A percentile compares a stretch with the other conserved stretches of the same genome.
Conservation (phyloP, 1,140 invertebrate species). For the Zaprionus nigranus region DNA sequence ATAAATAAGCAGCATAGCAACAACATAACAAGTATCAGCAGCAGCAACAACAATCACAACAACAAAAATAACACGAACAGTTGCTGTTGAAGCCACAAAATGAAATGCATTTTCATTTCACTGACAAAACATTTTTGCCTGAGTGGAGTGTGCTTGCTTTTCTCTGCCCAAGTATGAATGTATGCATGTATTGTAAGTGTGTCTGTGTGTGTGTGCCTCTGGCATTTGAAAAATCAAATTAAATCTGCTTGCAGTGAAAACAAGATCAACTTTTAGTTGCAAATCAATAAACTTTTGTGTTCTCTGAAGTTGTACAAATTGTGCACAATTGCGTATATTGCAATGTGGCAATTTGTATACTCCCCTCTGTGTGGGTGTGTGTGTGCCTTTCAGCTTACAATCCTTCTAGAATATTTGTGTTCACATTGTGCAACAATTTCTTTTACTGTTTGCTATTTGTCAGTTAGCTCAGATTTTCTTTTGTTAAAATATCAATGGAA, state of each 20-base stretch:
- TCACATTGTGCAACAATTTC: background rate
- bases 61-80: background rate
- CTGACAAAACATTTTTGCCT: conserved; percentile 32
- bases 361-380: background rate
- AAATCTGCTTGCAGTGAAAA: conserved; percentile 48
- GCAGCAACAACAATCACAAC: background rate
- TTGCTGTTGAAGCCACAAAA: conserved; percentile 49
- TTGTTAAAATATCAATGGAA: background rate
- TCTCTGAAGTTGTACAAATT: conserved; percentile 18
- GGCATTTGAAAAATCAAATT: conserved; percentile 69
- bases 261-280: conserved; percentile 64
- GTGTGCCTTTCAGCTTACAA: background rate
- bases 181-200: conserved; percentile 10
- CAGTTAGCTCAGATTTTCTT: background rate
- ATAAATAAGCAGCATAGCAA: conserved; percentile 51
- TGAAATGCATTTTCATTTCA: conserved; percentile 53
- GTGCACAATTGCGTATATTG: conserved; percentile 60
- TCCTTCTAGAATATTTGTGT: background rate
- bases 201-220: conserved; percentile 18
- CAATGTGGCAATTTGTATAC: conserved; percentile 32
- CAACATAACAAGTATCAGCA: conserved; percentile 14
- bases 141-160: conserved; percentile 37
- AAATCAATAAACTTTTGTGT: conserved; percentile 66
- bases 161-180: background rate
- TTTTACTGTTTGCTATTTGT: background rate